phyloP scores from a whole-genome alignment of 2,113 vertebrate genomes.

The Craseonycteris thonglongyai region DNA sequence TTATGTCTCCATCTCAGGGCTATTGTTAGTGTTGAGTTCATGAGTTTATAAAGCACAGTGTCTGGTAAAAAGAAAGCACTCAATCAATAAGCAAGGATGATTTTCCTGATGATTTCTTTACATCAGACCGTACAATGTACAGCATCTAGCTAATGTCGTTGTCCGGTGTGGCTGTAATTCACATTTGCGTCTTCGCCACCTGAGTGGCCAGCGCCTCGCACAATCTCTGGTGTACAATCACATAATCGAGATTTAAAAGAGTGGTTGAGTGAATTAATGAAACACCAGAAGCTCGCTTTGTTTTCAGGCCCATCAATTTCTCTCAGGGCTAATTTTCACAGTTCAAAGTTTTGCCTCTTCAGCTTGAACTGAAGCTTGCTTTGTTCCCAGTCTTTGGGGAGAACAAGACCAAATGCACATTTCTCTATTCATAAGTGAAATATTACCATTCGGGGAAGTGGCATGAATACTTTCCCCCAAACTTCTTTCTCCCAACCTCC shows the following conservation, averaged over 20 bases:
- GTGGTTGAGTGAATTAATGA: not conserved
- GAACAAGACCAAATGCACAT: not conserved
- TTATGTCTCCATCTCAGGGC: not conserved
- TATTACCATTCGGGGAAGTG: slow-evolving; percentile 1
- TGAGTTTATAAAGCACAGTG: not conserved
- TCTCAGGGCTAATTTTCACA: not conserved
- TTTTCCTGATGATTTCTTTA: not conserved
- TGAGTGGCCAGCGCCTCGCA: not conserved
- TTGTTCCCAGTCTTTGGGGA: not conserved
- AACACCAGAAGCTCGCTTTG: not conserved
- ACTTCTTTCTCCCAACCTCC: not conserved
- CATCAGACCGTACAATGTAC: not conserved
- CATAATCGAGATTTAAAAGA: not conserved
- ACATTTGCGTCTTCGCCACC: not conserved
- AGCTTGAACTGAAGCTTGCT: not conserved
- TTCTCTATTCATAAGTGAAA: slow-evolving; percentile 21
- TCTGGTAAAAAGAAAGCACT: not conserved
- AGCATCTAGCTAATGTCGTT: not conserved
- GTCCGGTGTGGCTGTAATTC: not conserved
- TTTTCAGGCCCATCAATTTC: not conserved
- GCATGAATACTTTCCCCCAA: slow-evolving; percentile 7
- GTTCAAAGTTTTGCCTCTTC: not conserved
- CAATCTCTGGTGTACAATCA: not conserved
- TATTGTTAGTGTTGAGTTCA: not conserved
- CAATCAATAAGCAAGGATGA: not conserved